Percentiles rank a stretch among this genome's conserved stretches.
These are phyloP conservation scores for Coreius guichenoti DNA, from an alignment of 2,797 vertebrate genomes.

Conservation along the genomic window DNA sequence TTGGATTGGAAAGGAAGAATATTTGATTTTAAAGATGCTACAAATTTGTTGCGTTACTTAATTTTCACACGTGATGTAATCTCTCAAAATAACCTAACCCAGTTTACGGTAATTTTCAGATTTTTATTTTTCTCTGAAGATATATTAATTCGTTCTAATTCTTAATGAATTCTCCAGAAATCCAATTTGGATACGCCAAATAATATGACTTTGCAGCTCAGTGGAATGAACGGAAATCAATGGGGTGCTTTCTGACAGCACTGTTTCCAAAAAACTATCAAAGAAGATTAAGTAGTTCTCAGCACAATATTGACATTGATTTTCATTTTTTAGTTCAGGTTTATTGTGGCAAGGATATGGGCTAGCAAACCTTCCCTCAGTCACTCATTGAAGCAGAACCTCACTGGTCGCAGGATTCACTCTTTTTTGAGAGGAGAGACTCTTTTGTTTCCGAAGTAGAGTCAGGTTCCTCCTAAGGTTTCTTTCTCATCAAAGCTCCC, in stretches of 20 bases:
- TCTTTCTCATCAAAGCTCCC: conserved; percentile 12
- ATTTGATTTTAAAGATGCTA: neutral
- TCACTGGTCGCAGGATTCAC: neutral
- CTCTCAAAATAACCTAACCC: neutral
- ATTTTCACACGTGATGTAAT: neutral
- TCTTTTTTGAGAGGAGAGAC: neutral
- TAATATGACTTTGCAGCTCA: neutral
- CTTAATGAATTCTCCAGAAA: neutral
- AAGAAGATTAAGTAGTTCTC: conserved; percentile 12
- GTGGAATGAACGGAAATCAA: neutral
- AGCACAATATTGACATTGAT: conserved; percentile 29
- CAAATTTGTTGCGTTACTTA: neutral
- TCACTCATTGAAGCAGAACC: neutral
- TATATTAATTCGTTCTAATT: neutral
- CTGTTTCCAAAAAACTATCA: conserved; percentile 7
- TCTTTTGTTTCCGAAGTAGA: conserved; percentile 1
- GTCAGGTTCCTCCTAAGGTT: neutral
- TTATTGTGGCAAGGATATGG: neutral
- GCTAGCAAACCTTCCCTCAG: neutral
- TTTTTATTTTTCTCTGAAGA: neutral
- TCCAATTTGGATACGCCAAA: neutral
- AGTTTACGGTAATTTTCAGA: neutral
- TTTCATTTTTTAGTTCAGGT: conserved; percentile 1
- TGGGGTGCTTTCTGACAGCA: neutral
- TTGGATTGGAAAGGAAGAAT: neutral